These are phyloP conservation scores for Tiliacea citrago DNA, from an alignment of 2,888 invertebrate species.

Conservation along the genomic window DNA sequence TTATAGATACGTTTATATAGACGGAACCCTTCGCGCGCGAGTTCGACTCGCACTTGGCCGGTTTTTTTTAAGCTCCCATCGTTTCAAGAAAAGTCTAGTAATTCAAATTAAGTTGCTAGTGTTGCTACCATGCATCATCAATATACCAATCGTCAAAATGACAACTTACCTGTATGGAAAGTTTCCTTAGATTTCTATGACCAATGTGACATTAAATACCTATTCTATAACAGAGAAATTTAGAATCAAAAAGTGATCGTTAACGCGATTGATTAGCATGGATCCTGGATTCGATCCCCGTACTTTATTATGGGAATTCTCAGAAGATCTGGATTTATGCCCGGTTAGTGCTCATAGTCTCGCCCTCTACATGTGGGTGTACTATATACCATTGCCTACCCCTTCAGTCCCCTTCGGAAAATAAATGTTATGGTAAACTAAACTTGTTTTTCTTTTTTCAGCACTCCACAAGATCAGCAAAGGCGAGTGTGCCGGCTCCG, in stretches of 20 bases:
- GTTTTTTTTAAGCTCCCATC: too few species aligned
- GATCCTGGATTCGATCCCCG: too few species aligned
- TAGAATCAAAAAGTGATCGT: neutral
- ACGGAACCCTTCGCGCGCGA: too few species aligned
- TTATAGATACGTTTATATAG: too few species aligned
- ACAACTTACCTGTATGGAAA: neutral
- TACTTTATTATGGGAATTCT: too few species aligned
- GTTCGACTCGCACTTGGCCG: too few species aligned
- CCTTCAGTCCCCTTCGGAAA: neutral
- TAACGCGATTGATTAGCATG: too few species aligned
- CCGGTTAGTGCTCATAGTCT: neutral
- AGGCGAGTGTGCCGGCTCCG: constrained; percentile 92
- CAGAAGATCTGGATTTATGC: neutral
- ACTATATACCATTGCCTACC: neutral
- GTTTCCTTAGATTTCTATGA: neutral
- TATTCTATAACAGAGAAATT: neutral
- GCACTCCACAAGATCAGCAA: constrained; percentile 91
- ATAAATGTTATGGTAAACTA: neutral
- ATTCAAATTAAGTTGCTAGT: neutral
- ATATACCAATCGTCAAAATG: neutral
- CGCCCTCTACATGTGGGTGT: neutral
- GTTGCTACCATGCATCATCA: too few species aligned
- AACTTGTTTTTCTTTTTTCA: constrained; percentile 77
- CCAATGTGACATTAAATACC: neutral
- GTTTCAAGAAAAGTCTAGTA: neutral